A percentile compares a stretch with the other conserved stretches of the same genome.
These are phyloP conservation scores for Dione vanillae DNA, from an alignment of 2,888 invertebrate species.

Conservation along the genomic window DNA sequence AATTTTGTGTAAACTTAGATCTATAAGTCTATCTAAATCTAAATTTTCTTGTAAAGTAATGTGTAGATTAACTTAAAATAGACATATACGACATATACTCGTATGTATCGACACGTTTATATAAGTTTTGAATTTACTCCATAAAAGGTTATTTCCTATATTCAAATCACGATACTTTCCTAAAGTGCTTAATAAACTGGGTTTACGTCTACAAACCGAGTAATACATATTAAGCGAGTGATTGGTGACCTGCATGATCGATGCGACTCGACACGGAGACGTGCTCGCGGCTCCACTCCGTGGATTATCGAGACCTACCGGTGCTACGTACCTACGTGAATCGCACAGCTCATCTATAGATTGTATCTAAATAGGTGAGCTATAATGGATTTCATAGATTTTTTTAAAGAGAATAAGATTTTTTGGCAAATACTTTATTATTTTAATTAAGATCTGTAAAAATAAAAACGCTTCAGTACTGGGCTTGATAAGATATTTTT, in stretches of 20 bases:
- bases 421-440: neutral
- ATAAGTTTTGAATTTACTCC: neutral
- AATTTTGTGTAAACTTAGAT: too few species aligned
- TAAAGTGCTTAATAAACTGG: conserved; percentile 2
- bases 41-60: too few species aligned
- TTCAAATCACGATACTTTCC: conserved; percentile 1
- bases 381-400: conserved; percentile 1
- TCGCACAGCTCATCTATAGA: conserved; percentile 30
- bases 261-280: conserved; percentile 47
- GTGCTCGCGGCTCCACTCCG: conserved; percentile 67
- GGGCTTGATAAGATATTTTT: neutral
- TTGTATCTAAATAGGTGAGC: conserved; percentile 17
- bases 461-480: neutral
- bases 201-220: neutral
- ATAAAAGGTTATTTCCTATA: neutral
- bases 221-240: conserved; percentile 25
- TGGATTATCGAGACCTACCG: conserved; percentile 63
- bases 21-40: too few species aligned
- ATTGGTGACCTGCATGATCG: conserved; percentile 33
- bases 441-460: too few species aligned
- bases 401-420: neutral
- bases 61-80: too few species aligned
- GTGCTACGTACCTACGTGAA: conserved; percentile 23
- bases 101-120: neutral
- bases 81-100: too few species aligned